Percentiles rank a stretch among this genome's conserved stretches.
phyloP scores from a whole-genome alignment of 2,797 vertebrate genomes.

The Peromyscus nudipes region DNA sequence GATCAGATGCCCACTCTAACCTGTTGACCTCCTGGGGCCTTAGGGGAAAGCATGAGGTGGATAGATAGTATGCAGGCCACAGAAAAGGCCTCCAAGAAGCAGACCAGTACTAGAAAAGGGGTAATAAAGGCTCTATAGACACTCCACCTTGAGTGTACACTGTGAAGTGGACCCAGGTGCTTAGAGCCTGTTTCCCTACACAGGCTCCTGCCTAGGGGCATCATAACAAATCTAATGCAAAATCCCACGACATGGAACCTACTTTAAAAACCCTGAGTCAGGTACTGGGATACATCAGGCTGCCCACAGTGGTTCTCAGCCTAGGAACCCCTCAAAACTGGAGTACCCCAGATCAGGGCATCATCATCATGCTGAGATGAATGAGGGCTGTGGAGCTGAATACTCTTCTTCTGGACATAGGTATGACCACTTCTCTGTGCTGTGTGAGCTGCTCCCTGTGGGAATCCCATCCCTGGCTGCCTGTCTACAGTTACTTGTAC shows the following conservation, averaged over 20 bases:
- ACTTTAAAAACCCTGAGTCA: not conserved
- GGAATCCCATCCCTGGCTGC: constrained; percentile 94
- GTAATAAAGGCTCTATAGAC: too few relatives aligned
- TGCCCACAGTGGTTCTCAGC: not conserved
- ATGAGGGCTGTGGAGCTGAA: not conserved
- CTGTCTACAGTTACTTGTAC: constrained; percentile 93
- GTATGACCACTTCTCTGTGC: constrained; percentile 96
- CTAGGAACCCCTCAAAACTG: not conserved
- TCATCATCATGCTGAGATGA: not conserved
- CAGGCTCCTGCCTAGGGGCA: not conserved
- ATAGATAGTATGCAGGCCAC: not conserved
- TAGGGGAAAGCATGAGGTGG: not conserved
- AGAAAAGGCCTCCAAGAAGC: not conserved
- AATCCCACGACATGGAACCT: not conserved
- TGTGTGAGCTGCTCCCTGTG: constrained; percentile 97
- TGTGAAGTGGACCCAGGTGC: not conserved
- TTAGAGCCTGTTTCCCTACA: not conserved
- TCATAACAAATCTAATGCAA: not conserved
- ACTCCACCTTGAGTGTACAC: too few relatives aligned
- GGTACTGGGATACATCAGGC: not conserved
- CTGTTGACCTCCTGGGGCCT: not conserved
- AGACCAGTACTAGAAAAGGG: too few relatives aligned
- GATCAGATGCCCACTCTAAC: not conserved
- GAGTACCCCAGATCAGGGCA: not conserved
- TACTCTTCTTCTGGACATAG: constrained; percentile 75